Evolutionary conservation across 2,113 vertebrate species (phyloP).

Genomic region (Corythoichthys haematopterus): DNA sequence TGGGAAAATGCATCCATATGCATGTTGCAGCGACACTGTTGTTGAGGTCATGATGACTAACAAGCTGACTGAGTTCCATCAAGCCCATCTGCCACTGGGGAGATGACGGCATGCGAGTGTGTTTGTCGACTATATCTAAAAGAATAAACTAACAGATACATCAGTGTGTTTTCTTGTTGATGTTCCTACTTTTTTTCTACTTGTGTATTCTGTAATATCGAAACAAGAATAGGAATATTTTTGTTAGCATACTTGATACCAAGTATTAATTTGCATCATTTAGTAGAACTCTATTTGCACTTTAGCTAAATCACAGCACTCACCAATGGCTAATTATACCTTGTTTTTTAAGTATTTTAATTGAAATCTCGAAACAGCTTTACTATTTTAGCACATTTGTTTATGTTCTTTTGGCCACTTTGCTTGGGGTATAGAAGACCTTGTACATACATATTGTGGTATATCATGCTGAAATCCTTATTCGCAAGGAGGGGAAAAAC

Average conservation of each 20-base stretch:
- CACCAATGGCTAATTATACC: too few species aligned
- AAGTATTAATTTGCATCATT: background rate
- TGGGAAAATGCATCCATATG: constrained; percentile 3
- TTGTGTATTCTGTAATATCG: background rate
- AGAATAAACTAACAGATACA: background rate
- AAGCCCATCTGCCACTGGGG: constrained; percentile 50
- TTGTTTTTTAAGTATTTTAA: too few species aligned
- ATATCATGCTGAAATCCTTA: too few species aligned
- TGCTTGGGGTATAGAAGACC: too few species aligned
- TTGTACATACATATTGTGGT: too few species aligned
- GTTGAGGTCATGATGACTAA: constrained; percentile 55
- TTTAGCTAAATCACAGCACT: background rate
- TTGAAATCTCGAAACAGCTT: too few species aligned
- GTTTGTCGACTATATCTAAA: constrained; percentile 9
- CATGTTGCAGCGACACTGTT: constrained; percentile 22
- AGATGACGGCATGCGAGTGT: constrained; percentile 29
- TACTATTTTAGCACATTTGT: too few species aligned
- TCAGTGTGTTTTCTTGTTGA: background rate
- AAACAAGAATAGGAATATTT: background rate
- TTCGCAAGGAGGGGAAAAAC: too few species aligned
- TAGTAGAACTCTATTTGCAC: background rate
- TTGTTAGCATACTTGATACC: background rate
- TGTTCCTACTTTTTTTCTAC: background rate
- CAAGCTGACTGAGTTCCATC: constrained; percentile 51
- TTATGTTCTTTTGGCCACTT: too few species aligned